Percentiles rank a stretch among this genome's conserved stretches.
Evolutionary conservation across 2,113 vertebrate genomes (phyloP).

Genomic region (Oryctolagus cuniculus): DNA sequence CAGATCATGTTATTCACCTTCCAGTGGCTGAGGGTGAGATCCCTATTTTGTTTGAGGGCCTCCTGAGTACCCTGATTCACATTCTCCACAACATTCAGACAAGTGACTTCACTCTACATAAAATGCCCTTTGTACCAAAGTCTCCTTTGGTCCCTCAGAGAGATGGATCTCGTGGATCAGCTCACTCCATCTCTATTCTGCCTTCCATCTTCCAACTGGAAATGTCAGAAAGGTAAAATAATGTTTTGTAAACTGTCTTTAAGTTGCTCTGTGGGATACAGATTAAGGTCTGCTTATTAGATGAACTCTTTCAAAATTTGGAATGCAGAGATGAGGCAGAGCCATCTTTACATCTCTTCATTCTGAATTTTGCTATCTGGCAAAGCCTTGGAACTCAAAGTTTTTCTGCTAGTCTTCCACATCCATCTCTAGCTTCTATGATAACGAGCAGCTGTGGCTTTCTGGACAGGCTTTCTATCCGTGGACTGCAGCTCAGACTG

Average conservation of each 20-base stretch:
- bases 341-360: not conserved
- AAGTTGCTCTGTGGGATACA: not conserved
- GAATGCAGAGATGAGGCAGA: not conserved
- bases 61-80: not conserved
- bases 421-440: not conserved
- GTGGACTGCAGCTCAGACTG: not conserved
- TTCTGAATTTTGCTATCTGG: not conserved
- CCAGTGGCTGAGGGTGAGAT: not conserved
- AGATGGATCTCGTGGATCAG: fast-evolving
- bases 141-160: not conserved
- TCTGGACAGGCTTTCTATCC: not conserved
- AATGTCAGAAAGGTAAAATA: not conserved
- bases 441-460: fast-evolving
- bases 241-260: not conserved
- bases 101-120: not conserved
- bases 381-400: not conserved
- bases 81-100: not conserved
- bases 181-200: not conserved
- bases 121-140: not conserved
- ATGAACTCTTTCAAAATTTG: not conserved
- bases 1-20: not conserved
- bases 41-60: not conserved
- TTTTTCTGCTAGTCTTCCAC: not conserved
- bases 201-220: not conserved
- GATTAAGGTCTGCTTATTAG: not conserved